Conservation (phyloP, 1,140 invertebrate species). For the Cheumatopsyche charites region DNA sequence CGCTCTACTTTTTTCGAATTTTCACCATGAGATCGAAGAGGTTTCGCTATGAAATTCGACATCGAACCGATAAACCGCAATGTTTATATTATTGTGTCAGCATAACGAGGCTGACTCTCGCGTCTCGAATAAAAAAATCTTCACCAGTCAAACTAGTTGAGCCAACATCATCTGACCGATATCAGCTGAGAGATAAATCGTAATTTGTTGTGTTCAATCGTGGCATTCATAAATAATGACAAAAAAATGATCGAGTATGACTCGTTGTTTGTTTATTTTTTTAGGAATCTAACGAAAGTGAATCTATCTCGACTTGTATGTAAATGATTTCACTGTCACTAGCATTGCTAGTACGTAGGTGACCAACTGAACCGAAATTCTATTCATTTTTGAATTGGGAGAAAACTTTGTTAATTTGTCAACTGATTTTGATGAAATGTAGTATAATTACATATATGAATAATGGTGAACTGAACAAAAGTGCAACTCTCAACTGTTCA, state of each 20-base stretch:
- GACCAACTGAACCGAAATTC: background rate
- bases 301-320: background rate
- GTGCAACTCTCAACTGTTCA: no score
- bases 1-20: no score
- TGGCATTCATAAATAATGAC: background rate
- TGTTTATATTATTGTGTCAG: background rate
- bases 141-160: slow-evolving; percentile 18
- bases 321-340: no score
- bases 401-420: no score
- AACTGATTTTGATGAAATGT: no score
- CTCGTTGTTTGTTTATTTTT: no score
- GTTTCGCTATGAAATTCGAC: background rate
- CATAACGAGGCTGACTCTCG: slow-evolving; percentile 27
- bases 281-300: background rate
- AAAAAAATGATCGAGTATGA: background rate
- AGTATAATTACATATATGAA: no score
- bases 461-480: no score
- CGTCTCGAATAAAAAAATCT: background rate
- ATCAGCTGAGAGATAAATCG: slow-evolving; percentile 17
- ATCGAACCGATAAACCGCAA: background rate
- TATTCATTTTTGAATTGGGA: no score
- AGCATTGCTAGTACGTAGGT: background rate
- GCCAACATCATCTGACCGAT: slow-evolving; percentile 20
- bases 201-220: background rate
- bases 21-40: background rate